Evolutionary conservation across 1,140 invertebrate species (phyloP), one percentile per base, ranked within the genome.

Genomic region (Drosophila kurseongensis): DNA sequence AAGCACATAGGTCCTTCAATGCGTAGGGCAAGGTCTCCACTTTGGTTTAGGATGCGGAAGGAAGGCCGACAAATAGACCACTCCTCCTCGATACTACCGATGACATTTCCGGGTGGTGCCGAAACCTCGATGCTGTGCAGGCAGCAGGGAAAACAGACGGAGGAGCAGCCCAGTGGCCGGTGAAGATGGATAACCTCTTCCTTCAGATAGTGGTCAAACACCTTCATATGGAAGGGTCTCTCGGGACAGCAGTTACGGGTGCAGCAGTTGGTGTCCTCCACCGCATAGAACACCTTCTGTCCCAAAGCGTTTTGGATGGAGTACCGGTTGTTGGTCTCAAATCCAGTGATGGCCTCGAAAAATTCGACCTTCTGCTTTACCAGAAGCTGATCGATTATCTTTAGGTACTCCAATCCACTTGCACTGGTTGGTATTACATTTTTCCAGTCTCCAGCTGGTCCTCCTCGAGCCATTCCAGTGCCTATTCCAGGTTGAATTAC

Each of bases 331-430:
- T 96, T 96, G 12, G 96, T 97, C 93, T 98, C 97, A 93, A 96
- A 97, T 23, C 96, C 96, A 63, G 95, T 95, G 74, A 97, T 95
- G n/a, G 95, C 96, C 95, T 98, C 97, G 12, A 98, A 78, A 7
- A 97, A 72, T 91, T 98, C 97, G 4, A 97, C 94, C 93, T 97
- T 97, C 92, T 98, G 97, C 83, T 98, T 96, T 41, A 99, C 94
- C 59, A 98, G 93, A 41, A 98, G 93, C 78, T 97, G 95, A 92
- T 98, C 97, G 94, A 98, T 95, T 94, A 94, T 95, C 91, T 96
- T 96, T 93, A 98, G 95, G 94, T 97, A 98, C 94, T 98, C 97
- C 94, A 98, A 95, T 73, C 97, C 98, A 83, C 95, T 96, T 48
- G 96, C 97, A 94, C 96, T 98, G 92, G 95, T 97, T 94, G 93